phyloP scores from a whole-genome alignment of 2,797 vertebrate genomes.

The Ctenopoma multispine region DNA sequence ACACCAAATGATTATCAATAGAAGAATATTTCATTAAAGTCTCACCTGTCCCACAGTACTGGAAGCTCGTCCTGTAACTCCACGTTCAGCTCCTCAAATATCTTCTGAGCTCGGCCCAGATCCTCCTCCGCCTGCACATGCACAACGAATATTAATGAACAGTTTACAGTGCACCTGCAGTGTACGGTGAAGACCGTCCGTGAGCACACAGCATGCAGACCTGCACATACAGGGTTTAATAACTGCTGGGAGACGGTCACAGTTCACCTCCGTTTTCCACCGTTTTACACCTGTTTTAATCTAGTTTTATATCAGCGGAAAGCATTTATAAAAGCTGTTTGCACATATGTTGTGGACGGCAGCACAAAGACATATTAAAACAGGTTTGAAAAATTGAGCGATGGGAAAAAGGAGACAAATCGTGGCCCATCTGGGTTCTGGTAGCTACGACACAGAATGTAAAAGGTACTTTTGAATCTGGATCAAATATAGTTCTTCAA shows the following conservation, averaged over 20 bases:
- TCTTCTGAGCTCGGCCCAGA: conserved; percentile 94
- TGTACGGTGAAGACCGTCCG: neutral
- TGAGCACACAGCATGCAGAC: conserved; percentile 33
- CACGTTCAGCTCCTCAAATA: conserved; percentile 97
- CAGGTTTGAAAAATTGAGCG: no score
- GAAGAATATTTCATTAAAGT: neutral
- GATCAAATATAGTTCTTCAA: no score
- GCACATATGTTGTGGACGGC: no score
- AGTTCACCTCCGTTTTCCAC: no score
- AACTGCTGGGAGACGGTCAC: conserved; percentile 8
- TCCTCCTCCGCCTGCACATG: conserved; percentile 93
- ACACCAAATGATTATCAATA: neutral
- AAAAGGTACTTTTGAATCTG: no score
- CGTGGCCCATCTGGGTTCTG: no score
- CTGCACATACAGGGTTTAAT: conserved; percentile 60
- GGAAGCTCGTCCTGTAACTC: conserved; percentile 97
- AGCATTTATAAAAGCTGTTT: no score
- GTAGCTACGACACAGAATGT: no score
- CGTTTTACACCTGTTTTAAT: no score
- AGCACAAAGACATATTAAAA: no score
- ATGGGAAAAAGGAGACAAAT: no score
- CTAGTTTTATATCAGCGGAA: no score
- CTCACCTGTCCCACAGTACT: conserved; percentile 92
- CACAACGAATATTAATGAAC: conserved; percentile 1
- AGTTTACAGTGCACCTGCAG: neutral